Conservation (phyloP, 2,113 vertebrate genomes). For the Aspiorhynchus laticeps region DNA sequence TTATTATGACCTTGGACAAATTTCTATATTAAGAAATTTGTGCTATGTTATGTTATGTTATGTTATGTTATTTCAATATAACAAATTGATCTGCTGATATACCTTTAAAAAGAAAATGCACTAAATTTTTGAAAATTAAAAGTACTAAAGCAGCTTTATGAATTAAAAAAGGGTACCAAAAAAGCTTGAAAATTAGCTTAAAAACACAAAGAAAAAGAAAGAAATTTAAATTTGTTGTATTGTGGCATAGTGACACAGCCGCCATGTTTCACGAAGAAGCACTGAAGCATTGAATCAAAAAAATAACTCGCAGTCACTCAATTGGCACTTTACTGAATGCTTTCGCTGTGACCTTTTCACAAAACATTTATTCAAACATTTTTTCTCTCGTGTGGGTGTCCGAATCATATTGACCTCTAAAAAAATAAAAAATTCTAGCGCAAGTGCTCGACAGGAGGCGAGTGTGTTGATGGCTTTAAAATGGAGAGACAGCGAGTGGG, state of each 20-base stretch:
- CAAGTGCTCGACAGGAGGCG: constrained; percentile 49
- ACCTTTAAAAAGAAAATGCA: background rate
- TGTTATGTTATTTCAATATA: too few relatives aligned
- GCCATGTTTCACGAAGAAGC: constrained; percentile 79
- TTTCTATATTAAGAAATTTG: background rate
- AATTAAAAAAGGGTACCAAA: background rate
- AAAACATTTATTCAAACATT: constrained; percentile 40
- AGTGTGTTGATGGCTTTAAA: constrained; percentile 56
- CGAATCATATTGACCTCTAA: constrained; percentile 52
- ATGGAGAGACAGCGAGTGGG: constrained; percentile 50
- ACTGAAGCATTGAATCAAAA: constrained; percentile 71
- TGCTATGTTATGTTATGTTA: too few relatives aligned
- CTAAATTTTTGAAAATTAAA: background rate
- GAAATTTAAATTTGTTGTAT: constrained; percentile 58
- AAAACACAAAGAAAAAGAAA: constrained; percentile 59
- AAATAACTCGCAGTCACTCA: constrained; percentile 61
- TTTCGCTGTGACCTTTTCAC: constrained; percentile 55
- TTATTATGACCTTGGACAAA: background rate
- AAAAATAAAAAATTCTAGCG: constrained; percentile 25
- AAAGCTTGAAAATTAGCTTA: background rate
- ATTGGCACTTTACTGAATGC: constrained; percentile 57
- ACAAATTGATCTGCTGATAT: background rate
- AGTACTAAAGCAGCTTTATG: background rate
- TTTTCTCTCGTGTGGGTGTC: constrained; percentile 25
- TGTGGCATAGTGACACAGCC: constrained; percentile 67